Percentiles rank a stretch among this genome's conserved stretches.
Evolutionary conservation across 2,888 invertebrate genomes (phyloP).

Genomic region (Xestia xanthographa): DNA sequence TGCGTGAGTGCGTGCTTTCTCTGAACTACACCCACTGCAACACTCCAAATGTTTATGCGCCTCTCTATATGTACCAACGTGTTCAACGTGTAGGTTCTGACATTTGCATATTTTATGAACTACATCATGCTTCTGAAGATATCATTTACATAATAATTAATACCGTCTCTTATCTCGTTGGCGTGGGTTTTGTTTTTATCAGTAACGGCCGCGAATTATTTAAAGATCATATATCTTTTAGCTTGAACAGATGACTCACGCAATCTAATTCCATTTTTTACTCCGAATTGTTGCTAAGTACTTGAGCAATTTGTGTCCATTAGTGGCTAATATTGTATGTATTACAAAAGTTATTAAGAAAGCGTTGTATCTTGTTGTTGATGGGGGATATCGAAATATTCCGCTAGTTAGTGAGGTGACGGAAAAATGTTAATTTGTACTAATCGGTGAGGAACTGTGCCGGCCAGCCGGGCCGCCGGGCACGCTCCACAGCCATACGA

Average conservation of each 20-base stretch:
- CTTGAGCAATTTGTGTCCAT: conserved; percentile 31
- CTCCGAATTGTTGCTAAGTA: conserved; percentile 28
- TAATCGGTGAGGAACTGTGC: conserved; percentile 61
- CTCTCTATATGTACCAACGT: conserved; percentile 36
- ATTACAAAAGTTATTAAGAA: conserved; percentile 62
- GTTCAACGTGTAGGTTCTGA: conserved; percentile 42
- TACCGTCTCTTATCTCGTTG: conserved; percentile 38
- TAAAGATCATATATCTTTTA: conserved; percentile 28
- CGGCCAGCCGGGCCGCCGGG: conserved; percentile 11
- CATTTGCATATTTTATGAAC: conserved; percentile 56
- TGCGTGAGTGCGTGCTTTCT: conserved; percentile 73
- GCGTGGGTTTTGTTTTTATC: conserved; percentile 51
- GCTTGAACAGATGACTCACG: conserved; percentile 30
- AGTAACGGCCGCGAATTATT: conserved; percentile 38
- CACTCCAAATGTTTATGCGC: conserved; percentile 61
- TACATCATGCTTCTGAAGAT: conserved; percentile 48
- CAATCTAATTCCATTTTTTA: conserved; percentile 5
- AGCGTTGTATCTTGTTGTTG: conserved; percentile 45
- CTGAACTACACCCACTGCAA: conserved; percentile 75
- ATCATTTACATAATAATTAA: conserved; percentile 62
- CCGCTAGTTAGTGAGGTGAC: conserved; percentile 67
- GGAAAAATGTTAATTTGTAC: conserved; percentile 82
- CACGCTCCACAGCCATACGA: conserved; percentile 40
- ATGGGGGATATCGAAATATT: conserved; percentile 63
- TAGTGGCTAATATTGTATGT: conserved; percentile 41